Evolutionary conservation across 2,888 invertebrate species (phyloP), one percentile per base, ranked within the genome.

Genomic region (Drosophila hamatofila): DNA sequence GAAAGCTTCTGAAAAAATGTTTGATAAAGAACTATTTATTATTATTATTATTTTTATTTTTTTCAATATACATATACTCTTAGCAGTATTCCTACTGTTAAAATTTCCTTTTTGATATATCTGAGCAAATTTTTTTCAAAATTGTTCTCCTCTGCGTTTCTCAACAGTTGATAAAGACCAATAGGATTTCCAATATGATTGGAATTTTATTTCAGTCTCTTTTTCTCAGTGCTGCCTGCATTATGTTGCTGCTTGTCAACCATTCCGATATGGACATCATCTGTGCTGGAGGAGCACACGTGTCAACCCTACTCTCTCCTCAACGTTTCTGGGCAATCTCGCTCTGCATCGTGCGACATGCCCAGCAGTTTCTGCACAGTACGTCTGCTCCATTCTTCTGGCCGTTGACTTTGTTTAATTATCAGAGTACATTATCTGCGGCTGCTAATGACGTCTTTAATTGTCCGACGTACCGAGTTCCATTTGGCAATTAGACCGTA

Each of bases 241-340:
- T n/a, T n/a, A n/a, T n/a, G 44, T 56, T 27, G 12, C 37, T 51
- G 37, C 49, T 69, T 72, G 41, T 23, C 7, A 16, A 27, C 23
- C 54, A 33, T 44, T 59, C 35, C 37, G 37, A 41, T 21, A 35
- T 44, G 52, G 18, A 39, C 30, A 52, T 52, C 25, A 60, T 49
- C 49, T 67, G 57, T 21, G 8, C 14, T 44, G 49, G 35, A 16
- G 23, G 48, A 37, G 18, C 30, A 48, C 23, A 23, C 49, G 48
- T 52, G 33, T 11, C 21, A 30, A 7, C 12, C 23, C 9, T 7
- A 25, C 25, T 9, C 42, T 30, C 35, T n/a, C 37, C 35, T 16
- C 35, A 2, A 14, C 35, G 35, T 35, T 7, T 35, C 35, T 16
- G 2, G 14, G 35, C 30, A 11, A 30, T 30, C 30, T 0, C 30